Base-by-base conservation (phyloP, 2,113 vertebrate species). In the Scopus umbretta region DNA sequence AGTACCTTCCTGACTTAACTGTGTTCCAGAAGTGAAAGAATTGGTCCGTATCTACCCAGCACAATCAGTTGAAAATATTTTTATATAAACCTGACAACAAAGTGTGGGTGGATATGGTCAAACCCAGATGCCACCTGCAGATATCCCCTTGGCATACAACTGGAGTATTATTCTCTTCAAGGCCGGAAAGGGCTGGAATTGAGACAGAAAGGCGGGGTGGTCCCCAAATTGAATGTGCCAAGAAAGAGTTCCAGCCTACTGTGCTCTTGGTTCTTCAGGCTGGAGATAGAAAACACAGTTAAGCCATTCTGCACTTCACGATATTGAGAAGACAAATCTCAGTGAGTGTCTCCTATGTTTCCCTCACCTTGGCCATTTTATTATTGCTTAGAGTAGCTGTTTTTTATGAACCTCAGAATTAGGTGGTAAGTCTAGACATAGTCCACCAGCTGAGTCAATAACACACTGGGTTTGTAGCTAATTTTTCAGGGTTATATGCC, bases 111-210 rank as follows among this genome's bases (percentile, higher is more conserved):
- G 91, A 2, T 89, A 16, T 58, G 78, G 92, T 70, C 92, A 83
- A 96, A 80, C 74, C 94, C 91, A 94, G 92, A 66, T 96, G 95
- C 66, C 86, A 94, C 87, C 90, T 83, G 81, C 78, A 96, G 97
- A 96, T 95, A 97, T 62, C 62, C 61, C 65, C 49, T 86, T 97
- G 94, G 96, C 91, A 2, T 75, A 59, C 72, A 73, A 18, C 45
- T 21, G 25, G 20, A 14, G 16, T 55, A 97, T 95, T 97, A 83
- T 95, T 97, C 89, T 76, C 78, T 43, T 16, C 74, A 55, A 32
- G 81, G 84, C 78, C 67, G 62, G 91, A 94, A 97, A 85, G 86
- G 94, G 83, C 88, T 89, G 95, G 70, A 58, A 49, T 34, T 27
- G 58, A 84, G 86, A 68, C 80, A 92, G 27, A 83, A 84, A 66